These are phyloP conservation scores for Gallirallus australis DNA, from an alignment of 2,797 vertebrate species.

Conservation along the genomic window DNA sequence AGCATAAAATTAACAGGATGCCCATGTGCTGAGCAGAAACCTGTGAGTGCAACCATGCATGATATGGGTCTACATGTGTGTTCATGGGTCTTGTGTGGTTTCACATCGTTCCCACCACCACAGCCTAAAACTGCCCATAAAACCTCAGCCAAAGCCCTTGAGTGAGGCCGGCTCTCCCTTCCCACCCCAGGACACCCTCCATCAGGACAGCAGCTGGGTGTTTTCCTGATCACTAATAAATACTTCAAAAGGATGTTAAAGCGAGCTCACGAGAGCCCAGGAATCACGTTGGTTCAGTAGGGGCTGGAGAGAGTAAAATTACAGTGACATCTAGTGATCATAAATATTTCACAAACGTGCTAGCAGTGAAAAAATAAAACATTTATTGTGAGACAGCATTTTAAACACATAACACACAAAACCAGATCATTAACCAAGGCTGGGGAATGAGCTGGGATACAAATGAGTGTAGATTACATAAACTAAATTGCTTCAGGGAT, in stretches of 20 bases:
- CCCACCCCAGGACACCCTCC: neutral
- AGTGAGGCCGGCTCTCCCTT: accelerated
- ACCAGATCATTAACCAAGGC: neutral
- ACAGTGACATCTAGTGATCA: slow-evolving; percentile 57
- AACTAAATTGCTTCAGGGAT: neutral
- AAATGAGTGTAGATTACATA: neutral
- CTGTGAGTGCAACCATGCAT: accelerated
- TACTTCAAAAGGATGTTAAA: neutral
- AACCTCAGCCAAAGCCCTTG: neutral
- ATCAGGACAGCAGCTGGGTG: neutral
- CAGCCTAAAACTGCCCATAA: neutral
- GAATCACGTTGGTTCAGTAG: neutral
- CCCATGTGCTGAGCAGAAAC: neutral
- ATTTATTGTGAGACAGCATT: neutral
- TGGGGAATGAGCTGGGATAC: neutral
- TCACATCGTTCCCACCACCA: neutral
- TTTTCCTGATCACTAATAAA: neutral
- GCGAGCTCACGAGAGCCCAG: neutral
- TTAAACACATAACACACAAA: neutral
- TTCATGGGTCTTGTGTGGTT: accelerated
- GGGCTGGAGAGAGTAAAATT: slow-evolving; percentile 29
- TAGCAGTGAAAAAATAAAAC: neutral
- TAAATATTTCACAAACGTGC: neutral
- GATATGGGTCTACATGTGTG: accelerated
- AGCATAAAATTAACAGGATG: neutral